Evolutionary conservation across 2,888 invertebrate species (phyloP), one percentile per base, ranked within the genome.

Genomic region (Patella depressa): DNA sequence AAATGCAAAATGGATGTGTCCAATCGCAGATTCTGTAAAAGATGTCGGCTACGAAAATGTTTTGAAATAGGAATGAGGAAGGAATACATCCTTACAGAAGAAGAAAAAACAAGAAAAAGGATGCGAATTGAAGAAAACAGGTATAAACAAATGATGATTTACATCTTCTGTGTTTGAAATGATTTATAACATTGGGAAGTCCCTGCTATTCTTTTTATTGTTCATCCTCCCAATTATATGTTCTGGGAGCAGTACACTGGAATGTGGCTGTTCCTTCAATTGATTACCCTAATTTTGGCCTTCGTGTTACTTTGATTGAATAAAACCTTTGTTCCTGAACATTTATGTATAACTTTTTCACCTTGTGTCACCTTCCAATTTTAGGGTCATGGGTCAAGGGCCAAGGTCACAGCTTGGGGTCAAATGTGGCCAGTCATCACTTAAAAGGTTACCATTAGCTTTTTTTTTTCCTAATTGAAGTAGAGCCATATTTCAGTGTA

Each of bases 51-150:
- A 79, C 96, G 96, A 88, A 99, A 98, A 91, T 99, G 99, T 90
- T 95, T 98, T 84, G 93, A 94, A 81, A 96, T 98, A 80, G 99
- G 99, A 1, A 99, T 99, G 99, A 95, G 97, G 83, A 98, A 98
- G 89, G 98, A 98, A 88, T 97, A 97, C 90, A 99, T 99, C 19
- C 96, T 99, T 95, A 97, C 98, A 0, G 98, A 98, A 77, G 96
- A 98, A 87, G 98, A 98, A 89, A 91, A 93, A 84, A 87, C 88
- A 79, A 81, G 89, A 75, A 98, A 98, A 90, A 93, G 96, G 73
- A 94, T 95, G 81, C 97, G 98, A 91, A 97, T 98, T 80, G 96
- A 97, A 90, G 95, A 95, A 88, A 98, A 98, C 90, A 94, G 97
- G 84, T 95, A 87, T 81, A 74, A 72, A 71, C 53, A 55, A 71